Evolutionary conservation across 2,113 vertebrate genomes (phyloP), one percentile per base, ranked within the genome.

Genomic region (Hypomesus transpacificus): DNA sequence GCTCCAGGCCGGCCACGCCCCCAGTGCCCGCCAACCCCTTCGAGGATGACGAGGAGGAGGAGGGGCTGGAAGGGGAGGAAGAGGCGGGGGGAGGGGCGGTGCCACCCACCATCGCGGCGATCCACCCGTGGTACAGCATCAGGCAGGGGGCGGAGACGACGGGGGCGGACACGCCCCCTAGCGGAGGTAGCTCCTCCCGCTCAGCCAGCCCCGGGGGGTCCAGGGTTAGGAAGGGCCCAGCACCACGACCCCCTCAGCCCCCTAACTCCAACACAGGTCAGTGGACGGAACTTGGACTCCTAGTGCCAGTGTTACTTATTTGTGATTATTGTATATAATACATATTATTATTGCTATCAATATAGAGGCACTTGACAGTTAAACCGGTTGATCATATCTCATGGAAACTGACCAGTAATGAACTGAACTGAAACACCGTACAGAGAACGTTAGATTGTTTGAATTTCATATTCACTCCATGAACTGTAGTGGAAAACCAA

Each of bases 51-150:
- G 87, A 87, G 0, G 91, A 91, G 0, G 91, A 91, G 0, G 91
- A 91, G 24, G 69, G 75, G 34, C 84, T 57, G 1, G 63, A 3
- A 3, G 85, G 76, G 8, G 82, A 79, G 22, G 85, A 83, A 34
- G 79, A 34, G 7, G 24, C 65, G 51, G 68, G 83, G 51, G 83
- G 79, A 0, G 2, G 39, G 17, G 80, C 63, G 1, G 67, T 80
- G 3, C 82, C 81, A 3, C 4, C 87, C 20, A 31, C 86, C 0
- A 50, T 86, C 14, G 79, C 79, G 67, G 77, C 90, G 4, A 86
- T 84, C 74, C 97, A 99, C 76, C 97, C 97, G 0, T 99, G 97
- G 97, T 99, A 98, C 0, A 88, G 93, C 80, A 98, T 98, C 91
- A 94, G 93, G 1, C 81, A 57, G 63, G 66, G 68, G 0, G 62